A percentile compares a stretch with the other conserved stretches of the same genome.
phyloP scores from a whole-genome alignment of 2,113 vertebrate genomes.

The Chaenogobius annularis region DNA sequence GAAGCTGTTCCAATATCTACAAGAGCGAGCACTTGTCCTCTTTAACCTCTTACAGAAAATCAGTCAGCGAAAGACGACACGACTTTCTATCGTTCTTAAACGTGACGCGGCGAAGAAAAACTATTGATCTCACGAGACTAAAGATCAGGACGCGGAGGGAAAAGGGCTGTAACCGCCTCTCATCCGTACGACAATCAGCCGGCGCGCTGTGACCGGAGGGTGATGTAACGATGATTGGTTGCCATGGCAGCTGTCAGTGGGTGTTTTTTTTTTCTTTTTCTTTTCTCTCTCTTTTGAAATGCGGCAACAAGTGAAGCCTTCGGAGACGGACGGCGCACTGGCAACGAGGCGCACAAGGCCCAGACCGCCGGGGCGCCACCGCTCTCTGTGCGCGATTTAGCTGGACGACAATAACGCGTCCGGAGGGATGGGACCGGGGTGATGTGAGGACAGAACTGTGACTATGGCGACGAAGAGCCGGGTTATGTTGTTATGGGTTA shows the following conservation, averaged over 20 bases:
- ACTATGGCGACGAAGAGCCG: no score
- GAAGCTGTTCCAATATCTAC: no score
- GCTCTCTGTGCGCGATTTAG: not conserved
- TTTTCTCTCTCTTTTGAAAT: not conserved
- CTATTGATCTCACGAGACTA: no score
- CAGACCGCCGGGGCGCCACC: not conserved
- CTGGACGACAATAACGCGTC: not conserved
- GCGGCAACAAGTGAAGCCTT: conserved; percentile 5
- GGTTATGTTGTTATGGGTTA: no score
- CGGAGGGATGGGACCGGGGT: not conserved
- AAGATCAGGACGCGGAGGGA: no score
- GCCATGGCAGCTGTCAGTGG: conserved; percentile 13
- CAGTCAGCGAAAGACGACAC: no score
- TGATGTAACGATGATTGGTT: conserved; percentile 13
- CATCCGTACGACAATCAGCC: not conserved
- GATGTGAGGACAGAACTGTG: not conserved
- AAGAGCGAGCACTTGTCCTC: no score
- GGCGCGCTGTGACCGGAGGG: not conserved
- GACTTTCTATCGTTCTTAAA: no score
- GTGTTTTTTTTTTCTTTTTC: not conserved
- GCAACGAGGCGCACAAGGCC: not conserved
- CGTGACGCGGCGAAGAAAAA: no score
- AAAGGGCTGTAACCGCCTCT: no score
- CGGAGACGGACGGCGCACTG: conserved; percentile 1
- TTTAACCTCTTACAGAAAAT: no score